phyloP scores from a whole-genome alignment of 2,113 vertebrate species.

The Callipepla squamata region DNA sequence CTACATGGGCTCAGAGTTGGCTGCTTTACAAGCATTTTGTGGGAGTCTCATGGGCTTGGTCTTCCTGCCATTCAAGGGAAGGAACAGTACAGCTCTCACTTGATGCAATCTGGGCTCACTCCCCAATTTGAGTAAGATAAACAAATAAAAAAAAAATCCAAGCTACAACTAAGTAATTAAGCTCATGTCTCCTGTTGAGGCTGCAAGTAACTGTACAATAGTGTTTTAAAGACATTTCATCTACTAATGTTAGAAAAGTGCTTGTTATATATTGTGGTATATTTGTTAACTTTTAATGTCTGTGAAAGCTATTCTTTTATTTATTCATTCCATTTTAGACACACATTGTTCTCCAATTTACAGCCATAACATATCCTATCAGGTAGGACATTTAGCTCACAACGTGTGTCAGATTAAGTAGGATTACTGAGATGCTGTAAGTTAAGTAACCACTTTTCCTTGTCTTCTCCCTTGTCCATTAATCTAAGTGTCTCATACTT shows the following conservation, averaged over 20 bases:
- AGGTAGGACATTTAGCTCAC: background rate
- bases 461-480: background rate
- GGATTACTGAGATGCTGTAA: background rate
- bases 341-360: background rate
- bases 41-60: background rate
- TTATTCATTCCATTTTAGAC: conserved; percentile 9
- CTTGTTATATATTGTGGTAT: background rate
- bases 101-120: background rate
- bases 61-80: background rate
- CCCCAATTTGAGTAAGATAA: background rate
- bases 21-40: background rate
- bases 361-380: background rate
- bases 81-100: background rate
- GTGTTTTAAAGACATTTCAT: background rate
- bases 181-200: background rate
- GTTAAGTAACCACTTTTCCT: background rate
- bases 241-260: background rate
- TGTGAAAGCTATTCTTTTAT: background rate
- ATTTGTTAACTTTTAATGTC: background rate
- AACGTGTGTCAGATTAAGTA: background rate
- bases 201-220: background rate
- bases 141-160: background rate
- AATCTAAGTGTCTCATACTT: background rate
- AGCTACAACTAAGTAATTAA: background rate
- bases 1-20: background rate